Conservation (phyloP, 2,797 vertebrate species). For the Mergus octosetaceus region DNA sequence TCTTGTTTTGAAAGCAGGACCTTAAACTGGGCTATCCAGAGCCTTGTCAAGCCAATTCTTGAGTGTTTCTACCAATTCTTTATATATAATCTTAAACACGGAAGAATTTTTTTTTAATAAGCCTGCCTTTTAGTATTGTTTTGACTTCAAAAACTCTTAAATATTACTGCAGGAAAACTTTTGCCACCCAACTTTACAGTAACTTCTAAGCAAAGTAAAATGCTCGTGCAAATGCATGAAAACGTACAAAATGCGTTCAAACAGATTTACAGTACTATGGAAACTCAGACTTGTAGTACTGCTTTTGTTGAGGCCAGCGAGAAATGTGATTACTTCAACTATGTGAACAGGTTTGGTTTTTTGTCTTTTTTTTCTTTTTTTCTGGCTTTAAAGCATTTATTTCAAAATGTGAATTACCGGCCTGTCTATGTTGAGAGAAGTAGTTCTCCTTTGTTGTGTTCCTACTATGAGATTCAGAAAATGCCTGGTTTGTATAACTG, state of each 20-base stretch:
- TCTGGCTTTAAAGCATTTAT: not conserved
- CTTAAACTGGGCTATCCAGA: not conserved
- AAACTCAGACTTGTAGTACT: not conserved
- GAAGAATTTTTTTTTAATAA: not conserved
- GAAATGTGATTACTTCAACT: not conserved
- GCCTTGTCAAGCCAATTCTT: not conserved
- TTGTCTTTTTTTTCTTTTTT: not conserved
- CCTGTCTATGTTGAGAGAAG: not conserved
- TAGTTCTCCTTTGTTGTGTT: not conserved
- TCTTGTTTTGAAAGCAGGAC: not conserved
- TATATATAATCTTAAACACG: not conserved
- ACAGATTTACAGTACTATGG: not conserved
- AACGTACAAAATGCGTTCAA: not conserved
- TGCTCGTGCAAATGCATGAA: not conserved
- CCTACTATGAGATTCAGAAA: not conserved
- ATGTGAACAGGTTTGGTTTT: not conserved
- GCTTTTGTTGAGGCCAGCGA: not conserved
- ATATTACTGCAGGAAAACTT: not conserved
- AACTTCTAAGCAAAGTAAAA: not conserved
- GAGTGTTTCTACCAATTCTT: not conserved
- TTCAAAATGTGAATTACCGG: not conserved
- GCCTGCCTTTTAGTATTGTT: not conserved
- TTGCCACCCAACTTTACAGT: not conserved
- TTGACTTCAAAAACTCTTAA: not conserved
- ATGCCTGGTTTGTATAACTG: not conserved